These are phyloP conservation scores for Aspidiotus destructor DNA, from an alignment of 2,888 invertebrate genomes.

Conservation along the genomic window DNA sequence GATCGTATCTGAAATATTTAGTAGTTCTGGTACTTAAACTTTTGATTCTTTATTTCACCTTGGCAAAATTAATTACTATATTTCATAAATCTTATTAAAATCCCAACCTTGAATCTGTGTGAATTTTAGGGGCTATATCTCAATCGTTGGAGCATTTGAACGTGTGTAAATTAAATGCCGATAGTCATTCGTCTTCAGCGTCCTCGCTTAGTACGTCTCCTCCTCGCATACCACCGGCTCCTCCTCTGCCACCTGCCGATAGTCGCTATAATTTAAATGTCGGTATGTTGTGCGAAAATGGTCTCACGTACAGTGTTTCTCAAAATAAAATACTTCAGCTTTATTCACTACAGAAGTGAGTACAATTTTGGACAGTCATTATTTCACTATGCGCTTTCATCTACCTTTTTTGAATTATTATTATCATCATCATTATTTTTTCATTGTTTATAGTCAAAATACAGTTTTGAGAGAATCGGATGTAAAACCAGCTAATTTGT, in stretches of 20 bases:
- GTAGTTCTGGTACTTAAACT: conserved; percentile 42
- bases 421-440: background rate
- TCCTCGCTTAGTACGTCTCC: conserved; percentile 33
- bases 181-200: conserved; percentile 33
- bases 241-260: conserved; percentile 38
- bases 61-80: background rate
- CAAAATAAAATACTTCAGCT: conserved; percentile 81
- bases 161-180: conserved; percentile 35
- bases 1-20: conserved; percentile 49
- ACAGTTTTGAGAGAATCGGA: background rate
- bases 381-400: background rate
- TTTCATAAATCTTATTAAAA: background rate
- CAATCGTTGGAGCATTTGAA: conserved; percentile 58
- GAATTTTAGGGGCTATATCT: conserved; percentile 48
- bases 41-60: background rate
- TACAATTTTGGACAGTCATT: background rate
- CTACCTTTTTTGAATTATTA: background rate
- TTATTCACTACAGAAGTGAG: conserved; percentile 38
- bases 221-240: conserved; percentile 37
- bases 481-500: background rate
- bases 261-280: conserved; percentile 39
- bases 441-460: background rate
- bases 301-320: conserved; percentile 77
- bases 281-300: conserved; percentile 74
- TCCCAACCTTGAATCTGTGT: background rate